Conservation (phyloP, 1,140 invertebrate species). For the Pectinophora gossypiella region DNA sequence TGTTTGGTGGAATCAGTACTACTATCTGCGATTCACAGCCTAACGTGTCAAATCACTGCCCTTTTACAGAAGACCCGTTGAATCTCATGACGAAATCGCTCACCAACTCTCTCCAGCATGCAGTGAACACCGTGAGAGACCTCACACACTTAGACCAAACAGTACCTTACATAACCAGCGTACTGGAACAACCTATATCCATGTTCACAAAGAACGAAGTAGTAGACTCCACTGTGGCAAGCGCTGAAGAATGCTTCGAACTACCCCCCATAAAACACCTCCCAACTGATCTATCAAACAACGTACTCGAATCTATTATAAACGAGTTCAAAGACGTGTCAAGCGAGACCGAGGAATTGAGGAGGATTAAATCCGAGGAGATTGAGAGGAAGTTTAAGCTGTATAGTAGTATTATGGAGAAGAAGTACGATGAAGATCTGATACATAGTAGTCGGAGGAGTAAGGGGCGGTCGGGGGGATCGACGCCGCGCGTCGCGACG, state of each 20-base stretch:
- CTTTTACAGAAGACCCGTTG: conserved; percentile 40
- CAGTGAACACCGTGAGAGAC: conserved; percentile 63
- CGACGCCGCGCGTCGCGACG: conserved; percentile 33
- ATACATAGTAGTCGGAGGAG: conserved; percentile 48
- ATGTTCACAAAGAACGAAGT: conserved; percentile 43
- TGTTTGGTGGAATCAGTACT: background rate
- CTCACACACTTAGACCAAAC: conserved; percentile 51
- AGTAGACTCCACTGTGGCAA: conserved; percentile 32
- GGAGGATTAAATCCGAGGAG: conserved; percentile 46
- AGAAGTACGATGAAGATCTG: conserved; percentile 46
- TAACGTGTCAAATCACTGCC: background rate
- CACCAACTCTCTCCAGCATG: conserved; percentile 57
- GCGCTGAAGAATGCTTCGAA: conserved; percentile 69
- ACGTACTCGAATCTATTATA: conserved; percentile 59
- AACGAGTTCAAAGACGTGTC: conserved; percentile 57
- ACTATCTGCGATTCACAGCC: background rate
- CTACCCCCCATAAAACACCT: conserved; percentile 62
- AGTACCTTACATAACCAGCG: conserved; percentile 49
- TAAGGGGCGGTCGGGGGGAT: conserved; percentile 26
- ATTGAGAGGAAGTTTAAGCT: conserved; percentile 53
- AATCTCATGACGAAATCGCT: conserved; percentile 66
- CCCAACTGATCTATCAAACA: conserved; percentile 48
- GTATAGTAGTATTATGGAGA: conserved; percentile 63
- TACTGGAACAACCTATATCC: conserved; percentile 54
- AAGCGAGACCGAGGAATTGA: conserved; percentile 39